phyloP scores from a whole-genome alignment of 2,113 vertebrate species.

The Gambusia affinis region DNA sequence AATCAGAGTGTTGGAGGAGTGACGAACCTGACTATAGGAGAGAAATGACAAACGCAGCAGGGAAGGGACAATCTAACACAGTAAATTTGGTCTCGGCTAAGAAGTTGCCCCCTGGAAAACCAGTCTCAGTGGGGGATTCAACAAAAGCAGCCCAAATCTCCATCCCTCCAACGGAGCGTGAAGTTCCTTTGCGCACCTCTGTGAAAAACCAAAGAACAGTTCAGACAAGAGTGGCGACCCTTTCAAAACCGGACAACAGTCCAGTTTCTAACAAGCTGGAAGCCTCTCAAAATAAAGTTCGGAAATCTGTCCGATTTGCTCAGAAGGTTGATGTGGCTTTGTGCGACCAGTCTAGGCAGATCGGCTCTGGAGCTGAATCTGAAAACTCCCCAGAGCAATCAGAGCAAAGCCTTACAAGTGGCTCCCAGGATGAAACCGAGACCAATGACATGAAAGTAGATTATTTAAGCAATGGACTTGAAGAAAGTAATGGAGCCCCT shows the following conservation, averaged over 20 bases:
- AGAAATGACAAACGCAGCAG: constrained; percentile 21
- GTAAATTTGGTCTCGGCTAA: constrained; percentile 4
- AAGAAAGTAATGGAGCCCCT: constrained; percentile 10
- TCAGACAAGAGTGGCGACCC: constrained; percentile 1
- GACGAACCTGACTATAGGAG: constrained; percentile 3
- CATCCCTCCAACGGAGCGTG: neutral
- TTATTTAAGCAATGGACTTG: constrained; percentile 2
- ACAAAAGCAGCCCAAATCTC: constrained; percentile 30
- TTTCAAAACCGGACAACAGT: constrained; percentile 12
- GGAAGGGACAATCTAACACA: constrained; percentile 19
- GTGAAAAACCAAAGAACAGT: constrained; percentile 15
- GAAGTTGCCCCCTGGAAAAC: constrained; percentile 19
- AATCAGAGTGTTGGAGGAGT: constrained; percentile 12
- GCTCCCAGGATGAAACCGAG: neutral
- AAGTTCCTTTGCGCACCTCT: neutral
- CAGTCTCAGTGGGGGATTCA: constrained; percentile 21
- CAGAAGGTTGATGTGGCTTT: constrained; percentile 22
- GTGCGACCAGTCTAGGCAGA: constrained; percentile 11
- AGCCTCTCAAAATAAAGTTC: constrained; percentile 39
- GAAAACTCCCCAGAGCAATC: constrained; percentile 3
- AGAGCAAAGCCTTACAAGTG: constrained; percentile 6
- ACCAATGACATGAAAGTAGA: neutral
- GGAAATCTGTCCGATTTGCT: constrained; percentile 73
- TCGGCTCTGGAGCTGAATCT: constrained; percentile 3
- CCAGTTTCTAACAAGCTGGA: neutral